Conservation (phyloP, 2,797 vertebrate genomes). For the Peromyscus nudipes region DNA sequence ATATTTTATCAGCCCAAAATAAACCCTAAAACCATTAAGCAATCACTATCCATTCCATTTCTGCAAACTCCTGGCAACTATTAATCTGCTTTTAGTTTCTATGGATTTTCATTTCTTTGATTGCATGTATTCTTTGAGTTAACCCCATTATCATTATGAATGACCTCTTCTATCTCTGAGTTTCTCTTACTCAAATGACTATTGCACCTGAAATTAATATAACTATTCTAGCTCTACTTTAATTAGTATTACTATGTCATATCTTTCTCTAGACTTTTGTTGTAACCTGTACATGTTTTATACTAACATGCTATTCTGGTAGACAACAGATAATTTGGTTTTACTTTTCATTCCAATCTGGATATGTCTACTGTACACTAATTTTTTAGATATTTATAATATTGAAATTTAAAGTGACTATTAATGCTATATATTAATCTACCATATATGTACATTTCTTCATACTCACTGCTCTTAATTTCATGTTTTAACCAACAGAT, state of each 20-base stretch:
- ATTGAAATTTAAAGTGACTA: neutral
- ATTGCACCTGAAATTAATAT: slow-evolving; percentile 28
- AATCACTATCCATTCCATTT: neutral
- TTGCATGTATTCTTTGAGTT: neutral
- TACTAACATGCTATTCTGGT: neutral
- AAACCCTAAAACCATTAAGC: neutral
- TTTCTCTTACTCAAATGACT: slow-evolving; percentile 27
- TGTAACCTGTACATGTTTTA: neutral
- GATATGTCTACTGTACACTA: neutral
- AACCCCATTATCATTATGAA: neutral
- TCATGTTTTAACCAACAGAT: neutral
- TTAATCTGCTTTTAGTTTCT: slow-evolving; percentile 34
- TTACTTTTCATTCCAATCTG: neutral
- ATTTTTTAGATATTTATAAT: neutral
- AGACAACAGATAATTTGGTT: neutral
- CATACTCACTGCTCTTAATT: neutral
- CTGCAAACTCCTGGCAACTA: neutral
- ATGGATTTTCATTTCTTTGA: neutral
- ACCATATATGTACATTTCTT: neutral
- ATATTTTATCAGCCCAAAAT: neutral
- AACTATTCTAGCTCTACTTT: slow-evolving; percentile 1
- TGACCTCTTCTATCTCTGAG: neutral
- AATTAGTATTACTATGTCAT: neutral
- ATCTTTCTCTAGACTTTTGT: neutral
- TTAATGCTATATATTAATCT: neutral